Evolutionary conservation across 2,113 vertebrate genomes (phyloP), one percentile per base, ranked within the genome.

Genomic region (Bagarius yarrelli): DNA sequence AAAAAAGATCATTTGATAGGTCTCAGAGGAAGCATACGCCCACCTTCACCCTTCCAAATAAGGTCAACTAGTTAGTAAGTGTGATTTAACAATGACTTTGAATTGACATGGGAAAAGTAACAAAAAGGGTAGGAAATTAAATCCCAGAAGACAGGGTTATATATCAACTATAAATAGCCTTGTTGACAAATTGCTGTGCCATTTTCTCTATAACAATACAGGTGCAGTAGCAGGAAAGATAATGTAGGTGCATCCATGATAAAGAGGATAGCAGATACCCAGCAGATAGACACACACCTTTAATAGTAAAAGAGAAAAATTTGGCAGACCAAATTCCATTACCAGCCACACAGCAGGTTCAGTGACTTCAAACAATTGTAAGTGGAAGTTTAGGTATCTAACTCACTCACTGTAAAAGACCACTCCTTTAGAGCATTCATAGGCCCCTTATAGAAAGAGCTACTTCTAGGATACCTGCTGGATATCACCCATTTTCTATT

Each of bases 361-460:
- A 36, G 78, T 32, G 57, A 81, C 52, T 85, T 67, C 74, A 81
- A 78, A 83, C 78, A 74, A 69, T 78, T 34, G 66, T 75, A 83
- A 83, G 80, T 83, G 55, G 55, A 55, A 86, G 77, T 84, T 82
- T 83, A 55, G 78, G 83, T 80, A 76, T 82, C 75, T 72, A 47
- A 83, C 75, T 77, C 34, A 44, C 85, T 84, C 79, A 36, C 64
- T 84, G 84, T 79, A 84, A 81, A 84, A 80, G 76, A 87, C 83
- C 85, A 83, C 87, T 88, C 81, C 84, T 82, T 86, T 83, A 89
- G 88, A 89, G 84, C 87, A 89, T 88, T 89, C 87, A 87, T 87
- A 85, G 52, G 36, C 5, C 81, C 70, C 40, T 80, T 60, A 40
- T 57, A 67, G 52, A 70, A 78, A 79, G 32, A 78, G 69, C 77